Base-by-base conservation (phyloP, 2,113 vertebrate species). In the Sylvilagus bachmani region DNA sequence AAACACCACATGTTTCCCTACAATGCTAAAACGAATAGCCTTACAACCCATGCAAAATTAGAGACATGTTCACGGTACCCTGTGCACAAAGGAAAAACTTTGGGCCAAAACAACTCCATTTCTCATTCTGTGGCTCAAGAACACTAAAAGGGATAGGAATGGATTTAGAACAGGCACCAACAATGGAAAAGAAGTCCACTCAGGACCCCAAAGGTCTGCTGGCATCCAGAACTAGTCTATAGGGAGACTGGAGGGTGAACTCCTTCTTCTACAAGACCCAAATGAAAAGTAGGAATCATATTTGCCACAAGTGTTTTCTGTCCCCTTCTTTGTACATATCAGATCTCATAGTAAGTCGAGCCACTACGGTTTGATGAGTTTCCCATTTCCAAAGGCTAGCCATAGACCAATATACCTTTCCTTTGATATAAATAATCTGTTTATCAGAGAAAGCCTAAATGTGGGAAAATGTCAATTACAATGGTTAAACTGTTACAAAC, bases 241-340 rank as follows among this genome's bases (percentile, higher is more conserved):
- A 13, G 10, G 71, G 49, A 36, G 86, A 44, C 33, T 31, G 27
- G 21, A 81, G 36, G 8, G 3, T 61, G 12, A 73, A 38, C 2
- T 24, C 5, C 21, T 13, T 11, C 13, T 14, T 93, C 49, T 12
- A 8, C 67, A 58, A 83, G 49, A 83, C 24, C 10, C n/a, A 53
- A 78, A 74, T 6, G 1, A 78, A 88, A 73, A 71, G 38, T 29
- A 75, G 49, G 44, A 85, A 70, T 49, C n/a, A 3, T 44, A 22
- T 53, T 90, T 67, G 67, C 53, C 51, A 77, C 71, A 95, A 78
- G 62, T 70, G 21, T 77, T 91, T 80, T 75, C 81, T 87, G 44
- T 81, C 75, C 12, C 49, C 36, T 80, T 27, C 81, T 81, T 51
- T 69, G 22, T 19, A 44, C 6, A 51, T 14, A 77, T 38, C 67